These are phyloP conservation scores for Brachyhypopomus occidentalis DNA, from an alignment of 2,113 vertebrate genomes.

Conservation along the genomic window DNA sequence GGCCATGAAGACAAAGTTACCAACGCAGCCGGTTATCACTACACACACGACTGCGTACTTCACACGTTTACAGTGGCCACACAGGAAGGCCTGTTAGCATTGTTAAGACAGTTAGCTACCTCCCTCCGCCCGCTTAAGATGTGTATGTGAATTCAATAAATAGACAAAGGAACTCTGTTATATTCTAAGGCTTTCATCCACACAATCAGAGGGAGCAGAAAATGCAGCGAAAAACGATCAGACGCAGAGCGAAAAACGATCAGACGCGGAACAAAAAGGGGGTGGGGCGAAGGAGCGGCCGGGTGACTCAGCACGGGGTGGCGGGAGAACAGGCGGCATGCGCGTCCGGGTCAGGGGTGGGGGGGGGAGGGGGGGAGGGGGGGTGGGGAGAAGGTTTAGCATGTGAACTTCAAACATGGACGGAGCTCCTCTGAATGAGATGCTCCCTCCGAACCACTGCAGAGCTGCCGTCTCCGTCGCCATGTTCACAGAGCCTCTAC, in stretches of 20 bases:
- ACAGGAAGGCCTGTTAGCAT: constrained; percentile 48
- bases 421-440: constrained; percentile 23
- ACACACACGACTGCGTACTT: constrained; percentile 45
- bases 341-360: too few relatives aligned
- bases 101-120: constrained; percentile 34
- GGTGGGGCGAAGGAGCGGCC: background rate
- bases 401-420: constrained; percentile 26
- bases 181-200: constrained; percentile 48
- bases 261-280: background rate
- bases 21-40: constrained; percentile 24
- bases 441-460: background rate
- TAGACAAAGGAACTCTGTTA: constrained; percentile 36
- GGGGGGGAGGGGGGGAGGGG: too few relatives aligned
- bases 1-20: constrained; percentile 36
- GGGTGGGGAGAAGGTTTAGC: background rate
- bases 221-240: constrained; percentile 5
- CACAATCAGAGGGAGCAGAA: constrained; percentile 39
- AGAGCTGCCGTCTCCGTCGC: background rate
- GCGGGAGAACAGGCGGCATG: constrained; percentile 14
- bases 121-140: background rate
- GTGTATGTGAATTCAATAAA: constrained; percentile 20
- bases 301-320: background rate
- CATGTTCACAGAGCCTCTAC: background rate
- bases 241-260: background rate
- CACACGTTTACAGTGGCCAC: constrained; percentile 44